A percentile compares a stretch with the other conserved stretches of the same genome.
Evolutionary conservation across 2,797 vertebrate genomes (phyloP).

Genomic region (Carapus acus): DNA sequence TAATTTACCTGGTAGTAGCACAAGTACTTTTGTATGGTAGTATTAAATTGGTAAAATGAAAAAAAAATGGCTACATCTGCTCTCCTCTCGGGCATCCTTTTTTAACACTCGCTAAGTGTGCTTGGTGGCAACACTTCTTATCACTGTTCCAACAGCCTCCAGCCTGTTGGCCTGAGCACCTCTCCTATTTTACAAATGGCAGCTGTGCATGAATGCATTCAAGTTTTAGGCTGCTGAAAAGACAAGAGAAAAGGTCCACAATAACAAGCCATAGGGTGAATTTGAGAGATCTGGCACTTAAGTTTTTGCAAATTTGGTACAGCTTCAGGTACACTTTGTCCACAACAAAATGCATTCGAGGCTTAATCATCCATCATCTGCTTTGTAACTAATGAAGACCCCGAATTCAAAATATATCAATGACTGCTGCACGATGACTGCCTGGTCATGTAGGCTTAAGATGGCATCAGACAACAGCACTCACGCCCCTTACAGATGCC

Average conservation of each 20-base stretch:
- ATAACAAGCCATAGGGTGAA: background rate
- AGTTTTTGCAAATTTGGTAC: background rate
- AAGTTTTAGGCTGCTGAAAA: constrained; percentile 4
- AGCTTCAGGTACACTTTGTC: no score
- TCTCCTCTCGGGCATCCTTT: constrained; percentile 44
- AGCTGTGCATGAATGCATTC: background rate
- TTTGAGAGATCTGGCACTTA: background rate
- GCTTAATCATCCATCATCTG: constrained; percentile 25
- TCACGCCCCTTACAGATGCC: constrained; percentile 33
- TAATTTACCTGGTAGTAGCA: no score
- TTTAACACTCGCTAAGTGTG: constrained; percentile 44
- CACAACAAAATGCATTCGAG: constrained; percentile 1
- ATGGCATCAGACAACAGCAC: constrained; percentile 55
- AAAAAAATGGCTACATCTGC: constrained; percentile 1
- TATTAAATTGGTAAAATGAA: constrained; percentile 9
- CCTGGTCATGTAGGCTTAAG: constrained; percentile 52
- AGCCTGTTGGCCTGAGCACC: constrained; percentile 16
- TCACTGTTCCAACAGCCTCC: constrained; percentile 27
- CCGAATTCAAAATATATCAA: no score
- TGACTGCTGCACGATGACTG: no score
- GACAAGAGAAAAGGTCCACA: no score
- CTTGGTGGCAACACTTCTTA: constrained; percentile 23
- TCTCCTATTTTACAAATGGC: constrained; percentile 2
- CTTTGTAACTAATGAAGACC: constrained; percentile 35
- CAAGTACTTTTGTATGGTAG: no score